Evolutionary conservation across 2,113 vertebrate genomes (phyloP), one percentile per base, ranked within the genome.

Genomic region (Drymodes brunneopygia): DNA sequence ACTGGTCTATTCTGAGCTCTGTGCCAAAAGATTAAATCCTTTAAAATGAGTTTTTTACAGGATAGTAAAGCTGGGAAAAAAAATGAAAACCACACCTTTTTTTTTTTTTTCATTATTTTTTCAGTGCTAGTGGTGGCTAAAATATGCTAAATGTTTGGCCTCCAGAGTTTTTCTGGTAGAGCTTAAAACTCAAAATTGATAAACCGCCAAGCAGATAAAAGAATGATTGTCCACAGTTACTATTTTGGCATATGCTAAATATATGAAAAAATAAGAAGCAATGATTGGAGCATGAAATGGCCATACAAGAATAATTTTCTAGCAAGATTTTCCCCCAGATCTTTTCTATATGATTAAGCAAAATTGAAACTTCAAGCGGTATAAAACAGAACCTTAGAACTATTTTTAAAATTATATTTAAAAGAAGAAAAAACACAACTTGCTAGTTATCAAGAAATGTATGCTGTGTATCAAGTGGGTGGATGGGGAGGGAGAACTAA

Each of bases 401-500:
- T 36, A 72, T 44, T 92, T 88, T 67, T 42, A 5, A 85, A 86
- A 89, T 33, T 0, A 24, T 65, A 28, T 18, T 86, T 72, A 7
- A 36, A 61, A 45, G 10, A 18, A 50, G 44, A 35, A 80, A 35
- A 80, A 35, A 50, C 11, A 42, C 47, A 71, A 7, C n/a, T 57
- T 65, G 7, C 20, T 73, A 27, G 11, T 66, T 96, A 81, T 48
- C 70, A 94, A 57, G 73, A 92, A 66, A n/a, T 48, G 9, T 35
- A 22, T 77, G 44, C 42, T 85, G 36, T 10, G 6, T 44, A 66
- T 84, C 44, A 71, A 87, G 74, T 58, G 50, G 79, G 82, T 81
- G 62, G 90, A 81, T 70, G 15, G 22, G 64, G 50, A 86, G 71
- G 73, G 61, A 95, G 74, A 42, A 65, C 77, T 79, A 87, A 66